Evolutionary conservation across 2,113 vertebrate species (phyloP), one percentile per base, ranked within the genome.

Genomic region (Leptodactylus fuscus): DNA sequence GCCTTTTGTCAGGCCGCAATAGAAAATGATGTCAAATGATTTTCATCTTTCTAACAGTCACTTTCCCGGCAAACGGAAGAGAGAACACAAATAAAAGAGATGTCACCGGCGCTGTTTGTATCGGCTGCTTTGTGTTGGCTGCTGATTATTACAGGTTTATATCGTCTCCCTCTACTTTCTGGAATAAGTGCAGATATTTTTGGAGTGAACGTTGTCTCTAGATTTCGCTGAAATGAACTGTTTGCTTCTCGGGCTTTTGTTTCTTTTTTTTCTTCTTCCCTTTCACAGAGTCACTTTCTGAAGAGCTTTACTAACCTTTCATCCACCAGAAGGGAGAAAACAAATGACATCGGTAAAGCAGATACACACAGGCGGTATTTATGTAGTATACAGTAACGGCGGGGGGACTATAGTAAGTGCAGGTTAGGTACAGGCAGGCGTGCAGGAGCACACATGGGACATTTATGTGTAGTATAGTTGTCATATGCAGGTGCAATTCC

Each of bases 81-180:
- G 77, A 81, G 65, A 71, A 38, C 29, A 73, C 46, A 80, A 85
- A 86, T 86, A 86, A 86, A 86, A 73, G 84, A 85, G 75, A 85
- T 85, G 83, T 85, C 83, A 85, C 75, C 13, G 46, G 46, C 48
- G 27, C 15, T 34, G 76, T 60, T 46, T 80, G 49, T 80, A 55
- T 58, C 32, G 18, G 74, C n/a, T 53, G 75, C 62, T 80, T 85
- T 85, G 84, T 86, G 84, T 73, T 67, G 44, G 48, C 15, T 22
- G 58, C 46, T 71, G 48, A 71, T 85, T 73, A 86, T 86, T 81
- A 73, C 84, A 81, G 76, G 76, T 81, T 60, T 81, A 81, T 73
- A 34, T 51, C n/a, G 11, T 46, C 49, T 73, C 49, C 29, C 32
- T 60, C 10, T 71, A 73, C 76, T 86, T 48, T 81, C 62, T 16